Base-by-base conservation (phyloP, 2,113 vertebrate species). In the Podarcis cretensis region DNA sequence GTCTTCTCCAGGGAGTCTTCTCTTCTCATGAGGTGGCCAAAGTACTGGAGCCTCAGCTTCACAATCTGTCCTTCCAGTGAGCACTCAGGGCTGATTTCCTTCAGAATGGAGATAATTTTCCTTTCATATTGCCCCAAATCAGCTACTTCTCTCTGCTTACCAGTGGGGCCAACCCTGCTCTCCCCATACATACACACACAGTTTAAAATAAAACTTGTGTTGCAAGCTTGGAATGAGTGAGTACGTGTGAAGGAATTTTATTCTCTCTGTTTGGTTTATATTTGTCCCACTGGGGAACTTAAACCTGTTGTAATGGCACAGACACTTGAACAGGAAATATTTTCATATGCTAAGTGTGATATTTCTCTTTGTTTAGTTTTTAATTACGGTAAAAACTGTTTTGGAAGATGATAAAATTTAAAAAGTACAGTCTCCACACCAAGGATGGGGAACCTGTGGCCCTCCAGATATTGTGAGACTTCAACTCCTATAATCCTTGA, bases 301-400 rank as follows among this genome's bases (percentile, higher is more conserved):
- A 96, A 96, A 97, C 95, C 95, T 97, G 97, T 98, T 98, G 97
- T 97, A 97, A 97, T 97, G 98, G 97, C 97, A 98, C 97, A 97
- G 96, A 97, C 96, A 97, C 96, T 96, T 95, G 87, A 94, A 96
- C 97, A 97, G 97, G 95, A 98, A 97, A 97, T 54, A 97, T 98
- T 98, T 98, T 97, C 98, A 97, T 98, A 97, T 97, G 97, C 97
- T 95, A 97, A 97, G 96, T 98, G 97, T 98, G 97, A 97, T 98
- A 97, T 97, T 96, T 97, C 97, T 96, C 96, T 98, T 97, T 97
- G 98, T 98, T 98, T 98, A 97, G 98, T 98, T 98, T 97, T 97
- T 97, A 98, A 98, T 98, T 54, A n/a, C n/a, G n/a, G n/a, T n/a
- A 12, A 54, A 98, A 98, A 98, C 96, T 97, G 97, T 98, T 98